Percentiles rank a stretch among this genome's conserved stretches.
Conservation (phyloP, 2,888 invertebrate genomes). For the Unio delphinus region DNA sequence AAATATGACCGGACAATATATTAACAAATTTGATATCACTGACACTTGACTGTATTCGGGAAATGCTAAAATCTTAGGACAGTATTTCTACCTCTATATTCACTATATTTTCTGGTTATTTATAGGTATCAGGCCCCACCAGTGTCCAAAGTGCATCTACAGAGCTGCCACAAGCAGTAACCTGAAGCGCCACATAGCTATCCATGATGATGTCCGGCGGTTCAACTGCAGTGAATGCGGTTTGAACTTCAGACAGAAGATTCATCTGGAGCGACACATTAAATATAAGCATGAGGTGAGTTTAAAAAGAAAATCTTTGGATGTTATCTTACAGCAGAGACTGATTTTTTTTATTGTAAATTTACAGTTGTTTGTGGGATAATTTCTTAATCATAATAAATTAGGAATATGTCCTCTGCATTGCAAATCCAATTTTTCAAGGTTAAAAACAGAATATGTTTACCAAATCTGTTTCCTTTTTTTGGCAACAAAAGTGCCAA, state of each 20-base stretch:
- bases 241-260: constrained; percentile 65
- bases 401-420: too few relatives aligned
- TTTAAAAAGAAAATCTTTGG: not conserved
- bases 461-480: too few relatives aligned
- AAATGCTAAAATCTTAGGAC: too few relatives aligned
- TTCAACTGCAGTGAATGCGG: constrained; percentile 57
- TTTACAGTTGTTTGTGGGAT: not conserved
- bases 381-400: too few relatives aligned
- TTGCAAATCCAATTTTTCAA: too few relatives aligned
- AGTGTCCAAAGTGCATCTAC: constrained; percentile 58
- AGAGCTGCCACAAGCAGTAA: constrained; percentile 66
- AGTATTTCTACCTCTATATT: too few relatives aligned
- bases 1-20: too few relatives aligned
- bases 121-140: constrained; percentile 55
- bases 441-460: too few relatives aligned
- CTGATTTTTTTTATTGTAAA: not conserved
- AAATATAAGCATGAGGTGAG: constrained; percentile 66
- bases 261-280: constrained; percentile 66
- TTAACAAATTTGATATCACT: too few relatives aligned
- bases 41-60: too few relatives aligned
- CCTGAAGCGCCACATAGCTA: constrained; percentile 64
- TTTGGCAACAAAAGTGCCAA: too few relatives aligned
- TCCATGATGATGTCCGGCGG: constrained; percentile 59
- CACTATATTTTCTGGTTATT: not conserved
- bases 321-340: not conserved